phyloP scores from a whole-genome alignment of 2,113 vertebrate genomes.

The Cinclus mexicanus region DNA sequence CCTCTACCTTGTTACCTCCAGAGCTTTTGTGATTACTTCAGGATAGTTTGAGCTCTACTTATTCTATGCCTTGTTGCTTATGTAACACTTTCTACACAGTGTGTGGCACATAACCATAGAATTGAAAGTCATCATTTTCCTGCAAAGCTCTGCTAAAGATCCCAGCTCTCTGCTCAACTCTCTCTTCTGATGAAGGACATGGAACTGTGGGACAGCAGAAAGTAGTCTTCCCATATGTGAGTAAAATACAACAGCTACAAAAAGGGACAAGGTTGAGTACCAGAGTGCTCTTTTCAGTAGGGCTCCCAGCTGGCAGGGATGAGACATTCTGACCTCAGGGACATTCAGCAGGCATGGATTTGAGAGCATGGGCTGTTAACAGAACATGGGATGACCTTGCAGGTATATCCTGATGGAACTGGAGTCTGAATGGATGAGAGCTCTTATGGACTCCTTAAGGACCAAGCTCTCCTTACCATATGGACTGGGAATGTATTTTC shows the following conservation, averaged over 20 bases:
- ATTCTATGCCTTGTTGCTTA: neutral
- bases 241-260: neutral
- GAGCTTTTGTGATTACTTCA: neutral
- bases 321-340: neutral
- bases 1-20: neutral
- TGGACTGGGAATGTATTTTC: neutral
- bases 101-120: neutral
- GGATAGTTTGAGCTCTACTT: neutral
- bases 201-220: neutral
- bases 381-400: neutral
- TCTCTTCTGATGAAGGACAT: neutral
- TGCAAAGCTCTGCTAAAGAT: neutral
- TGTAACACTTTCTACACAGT: neutral
- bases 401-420: neutral
- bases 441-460: neutral
- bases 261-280: neutral
- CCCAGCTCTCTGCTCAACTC: neutral
- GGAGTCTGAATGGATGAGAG: neutral
- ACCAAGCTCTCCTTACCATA: accelerated
- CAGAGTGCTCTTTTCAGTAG: neutral
- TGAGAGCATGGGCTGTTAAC: neutral
- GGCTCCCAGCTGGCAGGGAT: neutral
- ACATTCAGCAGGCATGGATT: neutral
- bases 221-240: neutral
- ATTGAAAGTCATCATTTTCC: neutral